phyloP scores from a whole-genome alignment of 2,113 vertebrate genomes.

The Merops nubicus region DNA sequence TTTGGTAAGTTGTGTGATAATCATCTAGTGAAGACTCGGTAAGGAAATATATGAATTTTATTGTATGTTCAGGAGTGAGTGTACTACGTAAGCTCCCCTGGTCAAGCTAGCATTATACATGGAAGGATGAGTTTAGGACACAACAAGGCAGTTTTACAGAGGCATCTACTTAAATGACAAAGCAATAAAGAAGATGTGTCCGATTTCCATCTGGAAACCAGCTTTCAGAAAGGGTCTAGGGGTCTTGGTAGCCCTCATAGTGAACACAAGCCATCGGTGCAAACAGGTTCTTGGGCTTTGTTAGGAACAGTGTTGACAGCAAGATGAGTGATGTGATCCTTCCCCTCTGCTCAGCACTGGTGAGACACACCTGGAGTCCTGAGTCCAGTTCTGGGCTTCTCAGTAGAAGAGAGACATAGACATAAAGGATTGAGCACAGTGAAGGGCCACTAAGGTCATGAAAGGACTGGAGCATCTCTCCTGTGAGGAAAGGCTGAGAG shows the following conservation, averaged over 20 bases:
- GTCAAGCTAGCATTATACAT: neutral
- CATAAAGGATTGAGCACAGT: neutral
- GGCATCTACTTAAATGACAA: neutral
- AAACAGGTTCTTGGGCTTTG: neutral
- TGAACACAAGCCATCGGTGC: neutral
- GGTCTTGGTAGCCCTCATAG: neutral
- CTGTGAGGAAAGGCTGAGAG: neutral
- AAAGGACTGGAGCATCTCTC: neutral
- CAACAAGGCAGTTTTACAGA: neutral
- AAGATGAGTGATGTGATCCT: fast-evolving
- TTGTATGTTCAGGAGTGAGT: neutral
- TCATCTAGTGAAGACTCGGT: neutral
- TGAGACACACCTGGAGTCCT: neutral
- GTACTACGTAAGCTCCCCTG: neutral
- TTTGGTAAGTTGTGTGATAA: neutral
- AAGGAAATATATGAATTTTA: neutral
- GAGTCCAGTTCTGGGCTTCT: neutral
- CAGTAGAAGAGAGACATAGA: neutral
- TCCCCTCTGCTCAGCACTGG: neutral
- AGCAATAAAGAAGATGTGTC: neutral
- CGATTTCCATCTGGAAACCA: neutral
- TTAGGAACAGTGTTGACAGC: neutral
- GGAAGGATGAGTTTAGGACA: neutral
- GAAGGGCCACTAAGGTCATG: neutral
- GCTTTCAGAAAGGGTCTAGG: neutral